Conservation (phyloP, 2,797 vertebrate species). For the Valencia hispanica region DNA sequence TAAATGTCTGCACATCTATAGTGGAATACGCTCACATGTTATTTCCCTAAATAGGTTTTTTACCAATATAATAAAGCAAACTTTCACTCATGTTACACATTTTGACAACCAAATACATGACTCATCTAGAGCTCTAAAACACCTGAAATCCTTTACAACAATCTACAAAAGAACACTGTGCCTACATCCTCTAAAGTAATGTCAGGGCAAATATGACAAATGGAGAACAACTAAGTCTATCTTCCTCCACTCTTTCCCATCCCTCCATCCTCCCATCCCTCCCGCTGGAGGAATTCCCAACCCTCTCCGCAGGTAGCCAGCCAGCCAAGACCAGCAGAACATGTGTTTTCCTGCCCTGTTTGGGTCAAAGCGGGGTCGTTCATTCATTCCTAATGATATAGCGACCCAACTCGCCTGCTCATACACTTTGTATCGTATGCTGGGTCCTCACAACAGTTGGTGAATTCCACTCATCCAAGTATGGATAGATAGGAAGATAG, state of each 20-base stretch:
- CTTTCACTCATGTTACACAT: constrained; percentile 2
- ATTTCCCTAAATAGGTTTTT: constrained; percentile 32
- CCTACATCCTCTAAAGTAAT: constrained; percentile 66
- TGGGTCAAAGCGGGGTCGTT: constrained; percentile 87
- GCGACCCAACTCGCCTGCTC: constrained; percentile 73
- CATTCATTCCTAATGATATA: constrained; percentile 84
- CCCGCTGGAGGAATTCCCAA: constrained; percentile 86
- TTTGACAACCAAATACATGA: constrained; percentile 2
- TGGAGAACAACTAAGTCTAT: constrained; percentile 61
- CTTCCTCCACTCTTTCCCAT: constrained; percentile 51
- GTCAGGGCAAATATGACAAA: constrained; percentile 63
- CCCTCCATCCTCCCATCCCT: constrained; percentile 76
- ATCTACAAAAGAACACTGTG: constrained; percentile 49
- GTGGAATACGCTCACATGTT: constrained; percentile 45
- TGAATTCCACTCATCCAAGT: constrained; percentile 77
- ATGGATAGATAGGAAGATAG: constrained; percentile 47
- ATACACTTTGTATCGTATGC: constrained; percentile 78
- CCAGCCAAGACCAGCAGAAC: constrained; percentile 88
- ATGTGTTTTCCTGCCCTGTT: constrained; percentile 88
- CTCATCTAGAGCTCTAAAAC: constrained; percentile 1
- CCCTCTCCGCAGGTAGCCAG: constrained; percentile 90
- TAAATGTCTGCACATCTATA: constrained; percentile 54
- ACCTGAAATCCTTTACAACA: constrained; percentile 67
- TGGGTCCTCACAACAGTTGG: constrained; percentile 77
- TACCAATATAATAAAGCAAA: constrained; percentile 22